A percentile compares a stretch with the other conserved stretches of the same genome.
Evolutionary conservation across 2,113 vertebrate genomes (phyloP).

Genomic region (Zeus faber): DNA sequence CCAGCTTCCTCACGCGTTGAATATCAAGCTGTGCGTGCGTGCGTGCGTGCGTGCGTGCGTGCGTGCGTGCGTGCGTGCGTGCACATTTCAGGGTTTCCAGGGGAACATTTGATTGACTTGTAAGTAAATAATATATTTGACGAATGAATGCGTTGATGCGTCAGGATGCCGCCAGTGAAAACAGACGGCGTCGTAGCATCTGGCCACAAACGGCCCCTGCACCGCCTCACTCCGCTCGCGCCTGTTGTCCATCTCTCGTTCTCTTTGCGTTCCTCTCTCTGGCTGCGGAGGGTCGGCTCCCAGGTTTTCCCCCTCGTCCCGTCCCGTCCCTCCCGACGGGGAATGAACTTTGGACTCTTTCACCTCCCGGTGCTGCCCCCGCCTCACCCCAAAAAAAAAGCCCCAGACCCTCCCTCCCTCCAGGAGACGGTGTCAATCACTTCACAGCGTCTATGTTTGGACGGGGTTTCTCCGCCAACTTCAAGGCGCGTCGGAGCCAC

Average conservation of each 20-base stretch:
- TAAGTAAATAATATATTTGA: too few relatives aligned
- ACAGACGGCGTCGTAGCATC: too few relatives aligned
- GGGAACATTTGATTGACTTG: neutral
- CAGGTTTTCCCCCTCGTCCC: conserved; percentile 29
- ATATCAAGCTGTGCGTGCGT: too few relatives aligned
- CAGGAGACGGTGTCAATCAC: conserved; percentile 62
- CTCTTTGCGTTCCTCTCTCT: conserved; percentile 1
- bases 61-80: too few relatives aligned
- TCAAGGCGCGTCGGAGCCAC: conserved; percentile 48
- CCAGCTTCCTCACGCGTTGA: too few relatives aligned
- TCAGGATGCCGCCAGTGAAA: too few relatives aligned
- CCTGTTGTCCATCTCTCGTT: neutral
- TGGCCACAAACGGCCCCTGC: too few relatives aligned
- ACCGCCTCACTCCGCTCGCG: neutral
- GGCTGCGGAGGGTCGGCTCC: conserved; percentile 39
- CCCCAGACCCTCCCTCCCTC: conserved; percentile 39
- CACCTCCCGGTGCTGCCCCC: conserved; percentile 36
- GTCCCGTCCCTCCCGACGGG: too few relatives aligned
- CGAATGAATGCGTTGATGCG: too few relatives aligned
- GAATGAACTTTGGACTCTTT: conserved; percentile 67
- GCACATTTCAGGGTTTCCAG: too few relatives aligned
- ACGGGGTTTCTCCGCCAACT: conserved; percentile 29
- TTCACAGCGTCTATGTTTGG: conserved; percentile 28
- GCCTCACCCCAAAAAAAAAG: conserved; percentile 45
- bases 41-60: too few relatives aligned